phyloP scores from a whole-genome alignment of 2,888 invertebrate genomes.

The Lasioglossum pauxillum region DNA sequence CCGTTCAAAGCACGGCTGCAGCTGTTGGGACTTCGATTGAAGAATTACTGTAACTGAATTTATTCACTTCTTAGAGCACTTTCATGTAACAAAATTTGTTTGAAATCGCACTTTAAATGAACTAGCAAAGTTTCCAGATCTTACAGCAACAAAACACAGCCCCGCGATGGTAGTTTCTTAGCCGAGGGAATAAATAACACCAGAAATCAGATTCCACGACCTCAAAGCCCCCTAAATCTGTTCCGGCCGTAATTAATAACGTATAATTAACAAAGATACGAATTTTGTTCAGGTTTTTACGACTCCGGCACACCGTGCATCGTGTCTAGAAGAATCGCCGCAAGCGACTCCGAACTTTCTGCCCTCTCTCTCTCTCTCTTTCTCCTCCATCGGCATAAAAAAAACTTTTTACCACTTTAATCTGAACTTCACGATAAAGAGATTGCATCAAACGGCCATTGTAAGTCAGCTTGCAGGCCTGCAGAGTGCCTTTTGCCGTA shows the following conservation, averaged over 20 bases:
- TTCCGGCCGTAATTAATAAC: background rate
- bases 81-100: background rate
- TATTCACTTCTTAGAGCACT: background rate
- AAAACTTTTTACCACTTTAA: constrained; percentile 67
- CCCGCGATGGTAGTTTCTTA: background rate
- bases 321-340: constrained; percentile 40
- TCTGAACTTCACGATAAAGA: constrained; percentile 72
- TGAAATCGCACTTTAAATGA: background rate
- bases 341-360: constrained; percentile 50
- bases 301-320: background rate
- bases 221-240: background rate
- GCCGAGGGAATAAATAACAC: background rate
- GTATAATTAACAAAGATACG: background rate
- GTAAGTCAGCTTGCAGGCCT: constrained; percentile 58
- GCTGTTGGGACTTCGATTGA: too few species aligned
- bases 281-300: background rate
- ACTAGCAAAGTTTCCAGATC: background rate
- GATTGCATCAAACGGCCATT: constrained; percentile 70
- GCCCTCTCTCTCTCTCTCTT: background rate
- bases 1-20: too few species aligned
- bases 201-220: background rate
- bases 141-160: background rate
- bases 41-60: too few species aligned
- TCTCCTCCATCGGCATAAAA: constrained; percentile 1
- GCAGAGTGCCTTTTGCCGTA: constrained; percentile 55